Evolutionary conservation across 2,113 vertebrate genomes (phyloP).

Genomic region (Cynopterus brachyotis): DNA sequence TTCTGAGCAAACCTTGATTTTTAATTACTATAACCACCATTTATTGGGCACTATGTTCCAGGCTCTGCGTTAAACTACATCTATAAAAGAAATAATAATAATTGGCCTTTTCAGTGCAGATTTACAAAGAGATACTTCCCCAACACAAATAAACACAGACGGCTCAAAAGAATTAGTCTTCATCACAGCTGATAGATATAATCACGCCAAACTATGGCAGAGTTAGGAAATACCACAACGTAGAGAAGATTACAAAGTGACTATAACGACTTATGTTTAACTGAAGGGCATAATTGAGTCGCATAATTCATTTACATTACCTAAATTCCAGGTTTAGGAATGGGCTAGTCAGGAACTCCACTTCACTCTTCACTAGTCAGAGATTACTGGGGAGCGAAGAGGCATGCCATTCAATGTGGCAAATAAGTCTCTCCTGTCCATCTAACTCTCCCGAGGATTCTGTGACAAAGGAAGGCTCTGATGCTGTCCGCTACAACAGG

Average conservation of each 20-base stretch:
- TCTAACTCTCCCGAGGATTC: background rate
- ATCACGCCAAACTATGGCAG: slow-evolving; percentile 38
- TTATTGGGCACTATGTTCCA: slow-evolving; percentile 1
- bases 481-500: background rate
- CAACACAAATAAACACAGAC: slow-evolving; percentile 34
- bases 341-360: background rate
- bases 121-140: slow-evolving; percentile 53
- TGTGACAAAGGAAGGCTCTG: background rate
- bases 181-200: slow-evolving; percentile 52
- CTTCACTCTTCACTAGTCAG: background rate
- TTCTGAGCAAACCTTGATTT: background rate
- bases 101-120: slow-evolving; percentile 14
- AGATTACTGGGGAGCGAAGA: background rate
- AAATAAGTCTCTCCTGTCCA: background rate
- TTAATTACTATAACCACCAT: slow-evolving; percentile 13
- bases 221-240: slow-evolving; percentile 60
- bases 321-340: slow-evolving; percentile 30
- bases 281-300: slow-evolving; percentile 48
- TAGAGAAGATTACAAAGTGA: slow-evolving; percentile 63
- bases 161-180: slow-evolving; percentile 59
- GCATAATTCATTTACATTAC: slow-evolving; percentile 57
- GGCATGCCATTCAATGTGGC: accelerated
- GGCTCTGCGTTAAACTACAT: background rate
- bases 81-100: slow-evolving; percentile 55
- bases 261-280: slow-evolving; percentile 63